Evolutionary conservation across 2,113 vertebrate species (phyloP).

Genomic region (Amazona vittata): DNA sequence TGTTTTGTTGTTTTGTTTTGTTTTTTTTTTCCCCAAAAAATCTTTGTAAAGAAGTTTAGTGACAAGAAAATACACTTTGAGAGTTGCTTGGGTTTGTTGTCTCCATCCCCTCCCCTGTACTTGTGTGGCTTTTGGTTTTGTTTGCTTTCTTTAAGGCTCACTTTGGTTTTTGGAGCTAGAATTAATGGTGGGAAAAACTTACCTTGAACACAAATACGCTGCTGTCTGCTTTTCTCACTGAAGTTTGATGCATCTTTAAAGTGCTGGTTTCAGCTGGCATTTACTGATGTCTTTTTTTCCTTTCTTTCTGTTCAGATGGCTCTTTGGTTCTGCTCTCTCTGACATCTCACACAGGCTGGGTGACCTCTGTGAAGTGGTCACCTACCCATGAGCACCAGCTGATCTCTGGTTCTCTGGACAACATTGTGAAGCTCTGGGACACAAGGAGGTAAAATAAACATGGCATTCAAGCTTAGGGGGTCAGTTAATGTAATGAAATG

Average conservation of each 20-base stretch:
- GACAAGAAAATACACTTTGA: background rate
- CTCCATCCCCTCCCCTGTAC: background rate
- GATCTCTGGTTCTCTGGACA: conserved; percentile 94
- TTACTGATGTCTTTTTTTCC: background rate
- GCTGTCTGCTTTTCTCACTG: background rate
- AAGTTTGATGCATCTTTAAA: background rate
- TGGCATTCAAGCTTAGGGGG: background rate
- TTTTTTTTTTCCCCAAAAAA: background rate
- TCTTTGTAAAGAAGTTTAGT: background rate
- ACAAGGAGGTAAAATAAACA: conserved; percentile 86
- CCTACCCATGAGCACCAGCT: conserved; percentile 92
- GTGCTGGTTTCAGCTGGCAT: background rate
- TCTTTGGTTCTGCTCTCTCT: conserved; percentile 91
- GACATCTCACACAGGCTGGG: conserved; percentile 96
- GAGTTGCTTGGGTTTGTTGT: background rate
- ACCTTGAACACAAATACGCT: background rate
- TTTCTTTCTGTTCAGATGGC: conserved; percentile 80
- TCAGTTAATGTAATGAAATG: background rate
- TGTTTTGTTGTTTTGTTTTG: fast-evolving
- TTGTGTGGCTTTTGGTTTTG: background rate
- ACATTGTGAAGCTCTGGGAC: conserved; percentile 97
- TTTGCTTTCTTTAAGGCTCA: background rate
- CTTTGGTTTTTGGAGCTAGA: background rate
- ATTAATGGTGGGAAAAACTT: background rate
- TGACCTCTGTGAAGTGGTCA: conserved; percentile 94